Percentiles rank a stretch among this genome's conserved stretches.
Conservation (phyloP, 2,113 vertebrate species). For the Sorex fumeus region DNA sequence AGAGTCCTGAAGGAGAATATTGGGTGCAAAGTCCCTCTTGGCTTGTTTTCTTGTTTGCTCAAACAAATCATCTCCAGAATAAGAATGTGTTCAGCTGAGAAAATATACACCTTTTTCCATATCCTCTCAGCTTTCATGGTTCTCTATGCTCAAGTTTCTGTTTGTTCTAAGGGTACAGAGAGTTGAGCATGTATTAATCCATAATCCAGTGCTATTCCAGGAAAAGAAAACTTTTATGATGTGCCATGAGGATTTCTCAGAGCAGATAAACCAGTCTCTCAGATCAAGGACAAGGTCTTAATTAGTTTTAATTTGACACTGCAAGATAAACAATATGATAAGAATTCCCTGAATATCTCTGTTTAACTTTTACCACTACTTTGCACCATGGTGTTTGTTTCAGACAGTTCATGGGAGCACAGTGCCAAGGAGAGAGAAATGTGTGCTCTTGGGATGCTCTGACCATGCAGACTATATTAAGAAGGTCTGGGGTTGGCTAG, state of each 20-base stretch:
- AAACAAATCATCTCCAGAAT: no score
- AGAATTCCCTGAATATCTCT: neutral
- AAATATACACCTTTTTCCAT: no score
- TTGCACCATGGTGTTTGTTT: neutral
- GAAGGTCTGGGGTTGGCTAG: neutral
- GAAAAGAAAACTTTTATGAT: neutral
- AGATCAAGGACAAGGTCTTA: no score
- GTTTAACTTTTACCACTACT: slow-evolving; percentile 30
- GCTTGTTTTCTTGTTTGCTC: no score
- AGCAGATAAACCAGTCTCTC: neutral
- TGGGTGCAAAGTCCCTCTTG: no score
- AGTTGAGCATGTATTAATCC: no score
- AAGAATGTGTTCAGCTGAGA: no score
- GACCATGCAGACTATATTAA: neutral
- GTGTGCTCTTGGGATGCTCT: neutral
- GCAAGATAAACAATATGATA: neutral
- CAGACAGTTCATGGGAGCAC: slow-evolving; percentile 8
- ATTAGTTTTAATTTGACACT: neutral
- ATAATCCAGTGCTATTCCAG: no score
- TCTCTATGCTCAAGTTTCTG: no score
- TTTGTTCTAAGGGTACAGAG: no score
- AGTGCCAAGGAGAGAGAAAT: slow-evolving; percentile 9
- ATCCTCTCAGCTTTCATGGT: no score
- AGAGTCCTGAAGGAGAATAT: no score
- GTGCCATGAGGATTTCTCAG: neutral